phyloP scores from a whole-genome alignment of 2,888 invertebrate species.

The Hirtodrosophila duncani region DNA sequence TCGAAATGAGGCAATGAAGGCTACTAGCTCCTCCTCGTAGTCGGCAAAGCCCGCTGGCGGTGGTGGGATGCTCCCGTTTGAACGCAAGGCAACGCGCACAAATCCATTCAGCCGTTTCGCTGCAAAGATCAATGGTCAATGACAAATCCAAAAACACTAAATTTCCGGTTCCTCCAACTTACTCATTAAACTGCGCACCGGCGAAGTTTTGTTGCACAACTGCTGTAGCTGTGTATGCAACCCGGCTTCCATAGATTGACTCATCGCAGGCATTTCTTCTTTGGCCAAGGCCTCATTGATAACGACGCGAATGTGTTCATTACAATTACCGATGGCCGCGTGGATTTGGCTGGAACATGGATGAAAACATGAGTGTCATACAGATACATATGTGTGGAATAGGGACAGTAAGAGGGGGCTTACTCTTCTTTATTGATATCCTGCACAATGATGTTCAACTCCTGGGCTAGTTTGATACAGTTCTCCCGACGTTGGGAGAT shows the following conservation, averaged over 20 bases:
- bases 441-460: conserved; percentile 75
- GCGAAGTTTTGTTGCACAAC: conserved; percentile 65
- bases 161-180: conserved; percentile 26
- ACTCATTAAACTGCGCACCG: conserved; percentile 76
- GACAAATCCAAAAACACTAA: neutral
- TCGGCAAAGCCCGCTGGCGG: conserved; percentile 76
- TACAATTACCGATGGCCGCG: conserved; percentile 71
- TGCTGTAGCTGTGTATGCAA: conserved; percentile 74
- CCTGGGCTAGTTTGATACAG: conserved; percentile 69
- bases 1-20: conserved; percentile 72
- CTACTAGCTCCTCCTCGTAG: conserved; percentile 74
- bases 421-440: conserved; percentile 71
- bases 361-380: neutral
- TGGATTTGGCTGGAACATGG: conserved; percentile 49
- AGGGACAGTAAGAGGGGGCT: conserved; percentile 15
- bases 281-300: conserved; percentile 66
- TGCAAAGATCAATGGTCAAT: conserved; percentile 19
- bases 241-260: conserved; percentile 56
- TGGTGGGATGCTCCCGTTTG: conserved; percentile 52
- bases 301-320: conserved; percentile 75
- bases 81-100: conserved; percentile 70
- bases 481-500: conserved; percentile 76
- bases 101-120: conserved; percentile 76
- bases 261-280: conserved; percentile 61
- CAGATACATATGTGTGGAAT: neutral